Conservation (phyloP, 2,113 vertebrate genomes). For the Hippocampus barbouri region DNA sequence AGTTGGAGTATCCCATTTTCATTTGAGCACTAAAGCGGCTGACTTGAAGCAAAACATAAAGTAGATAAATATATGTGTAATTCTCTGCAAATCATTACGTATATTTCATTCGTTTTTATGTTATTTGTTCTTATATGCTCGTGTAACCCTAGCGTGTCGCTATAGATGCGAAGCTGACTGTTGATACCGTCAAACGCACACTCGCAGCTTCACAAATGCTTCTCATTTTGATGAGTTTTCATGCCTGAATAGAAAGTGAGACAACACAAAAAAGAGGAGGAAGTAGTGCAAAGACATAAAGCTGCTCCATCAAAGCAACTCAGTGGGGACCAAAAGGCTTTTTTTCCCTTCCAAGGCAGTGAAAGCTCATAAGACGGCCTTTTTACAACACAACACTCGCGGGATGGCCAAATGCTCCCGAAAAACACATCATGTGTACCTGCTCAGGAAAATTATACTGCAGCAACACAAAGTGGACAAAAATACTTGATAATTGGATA, state of each 20-base stretch:
- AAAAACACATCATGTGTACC: slow-evolving; percentile 10
- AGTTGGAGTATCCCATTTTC: no score
- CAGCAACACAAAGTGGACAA: neutral
- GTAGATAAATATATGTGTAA: neutral
- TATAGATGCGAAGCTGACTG: slow-evolving; percentile 46
- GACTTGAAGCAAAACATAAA: neutral
- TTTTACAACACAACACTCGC: slow-evolving; percentile 11
- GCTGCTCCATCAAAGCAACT: slow-evolving; percentile 37
- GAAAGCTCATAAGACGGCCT: slow-evolving; percentile 19
- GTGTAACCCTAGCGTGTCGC: slow-evolving; percentile 34
- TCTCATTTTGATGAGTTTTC: slow-evolving; percentile 47
- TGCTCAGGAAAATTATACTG: slow-evolving; percentile 4
- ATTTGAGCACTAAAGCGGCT: neutral
- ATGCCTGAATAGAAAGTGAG: slow-evolving; percentile 29
- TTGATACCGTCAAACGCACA: slow-evolving; percentile 28
- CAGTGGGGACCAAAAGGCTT: slow-evolving; percentile 19
- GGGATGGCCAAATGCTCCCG: neutral
- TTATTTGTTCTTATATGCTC: slow-evolving; percentile 42
- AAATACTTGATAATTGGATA: neutral
- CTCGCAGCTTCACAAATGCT: slow-evolving; percentile 29
- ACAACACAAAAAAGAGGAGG: slow-evolving; percentile 22
- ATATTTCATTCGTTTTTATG: neutral
- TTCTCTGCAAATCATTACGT: neutral
- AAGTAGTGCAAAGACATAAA: slow-evolving; percentile 31
- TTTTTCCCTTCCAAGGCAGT: slow-evolving; percentile 9